Percentiles rank a stretch among this genome's conserved stretches.
These are phyloP conservation scores for Isichthys henryi DNA, from an alignment of 2,113 vertebrate species.

Conservation along the genomic window DNA sequence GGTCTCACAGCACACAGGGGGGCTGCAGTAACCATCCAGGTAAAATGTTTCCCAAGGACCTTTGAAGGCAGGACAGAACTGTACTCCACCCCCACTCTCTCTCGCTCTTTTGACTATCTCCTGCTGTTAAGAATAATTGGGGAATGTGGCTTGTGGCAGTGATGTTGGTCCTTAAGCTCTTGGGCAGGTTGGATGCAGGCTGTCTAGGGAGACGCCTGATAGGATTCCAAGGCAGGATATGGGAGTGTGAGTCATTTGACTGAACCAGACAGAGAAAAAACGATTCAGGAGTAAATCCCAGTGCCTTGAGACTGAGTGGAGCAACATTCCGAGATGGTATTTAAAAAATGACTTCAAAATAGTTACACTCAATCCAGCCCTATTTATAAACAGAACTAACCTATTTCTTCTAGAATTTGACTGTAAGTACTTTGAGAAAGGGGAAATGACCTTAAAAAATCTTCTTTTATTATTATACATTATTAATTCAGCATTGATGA, in stretches of 20 bases:
- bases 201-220: background rate
- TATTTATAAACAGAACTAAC: background rate
- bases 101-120: background rate
- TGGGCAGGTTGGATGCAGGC: background rate
- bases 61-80: background rate
- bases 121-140: constrained; percentile 4
- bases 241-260: background rate
- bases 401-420: background rate
- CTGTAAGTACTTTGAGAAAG: background rate
- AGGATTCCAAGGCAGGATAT: background rate
- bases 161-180: background rate
- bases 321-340: background rate
- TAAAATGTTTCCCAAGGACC: background rate
- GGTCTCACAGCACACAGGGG: background rate
- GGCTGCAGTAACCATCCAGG: background rate
- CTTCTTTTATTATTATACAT: background rate
- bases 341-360: background rate
- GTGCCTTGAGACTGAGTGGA: background rate
- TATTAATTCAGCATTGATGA: background rate
- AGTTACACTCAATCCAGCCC: background rate
- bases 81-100: background rate
- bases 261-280: background rate
- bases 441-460: background rate
- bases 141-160: background rate
- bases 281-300: background rate